Percentiles rank a stretch among this genome's conserved stretches.
These are phyloP conservation scores for Heliconius cydno DNA, from an alignment of 2,888 invertebrate genomes.

Conservation along the genomic window DNA sequence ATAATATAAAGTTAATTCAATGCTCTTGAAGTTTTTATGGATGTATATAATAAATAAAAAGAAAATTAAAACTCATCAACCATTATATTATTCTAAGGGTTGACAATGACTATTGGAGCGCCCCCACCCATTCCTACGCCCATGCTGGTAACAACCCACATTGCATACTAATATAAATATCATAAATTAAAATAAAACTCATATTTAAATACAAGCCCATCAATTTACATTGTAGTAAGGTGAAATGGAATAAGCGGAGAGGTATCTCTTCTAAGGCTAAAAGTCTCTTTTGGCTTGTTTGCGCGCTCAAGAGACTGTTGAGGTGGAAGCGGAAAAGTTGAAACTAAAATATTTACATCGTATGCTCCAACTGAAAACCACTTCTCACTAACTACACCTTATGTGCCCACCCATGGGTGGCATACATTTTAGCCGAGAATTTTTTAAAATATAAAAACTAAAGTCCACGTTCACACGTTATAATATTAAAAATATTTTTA, in stretches of 20 bases:
- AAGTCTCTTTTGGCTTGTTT: slow-evolving; percentile 64
- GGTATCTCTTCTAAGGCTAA: slow-evolving; percentile 57
- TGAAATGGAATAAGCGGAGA: slow-evolving; percentile 52
- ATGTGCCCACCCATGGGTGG: background rate
- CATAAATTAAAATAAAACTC: slow-evolving; percentile 1
- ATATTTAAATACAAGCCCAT: slow-evolving; percentile 34
- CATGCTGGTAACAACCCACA: background rate
- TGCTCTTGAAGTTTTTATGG: too few species aligned
- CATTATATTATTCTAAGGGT: too few species aligned
- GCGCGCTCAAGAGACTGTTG: slow-evolving; percentile 55
- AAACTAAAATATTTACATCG: slow-evolving; percentile 50
- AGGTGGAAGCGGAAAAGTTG: slow-evolving; percentile 53
- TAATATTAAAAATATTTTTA: slow-evolving; percentile 2
- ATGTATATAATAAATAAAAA: too few species aligned
- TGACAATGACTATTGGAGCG: too few species aligned
- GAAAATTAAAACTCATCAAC: too few species aligned
- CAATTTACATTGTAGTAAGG: slow-evolving; percentile 45
- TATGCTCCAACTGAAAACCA: slow-evolving; percentile 35
- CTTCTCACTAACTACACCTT: slow-evolving; percentile 36
- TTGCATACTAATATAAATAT: slow-evolving; percentile 7
- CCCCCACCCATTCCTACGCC: too few species aligned
- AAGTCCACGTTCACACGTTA: background rate
- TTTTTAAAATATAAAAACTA: background rate
- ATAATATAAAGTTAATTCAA: too few species aligned
- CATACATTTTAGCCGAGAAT: slow-evolving; percentile 21